A percentile compares a stretch with the other conserved stretches of the same genome.
Evolutionary conservation across 2,888 invertebrate species (phyloP).

Genomic region (Drosophila fulvimacula): DNA sequence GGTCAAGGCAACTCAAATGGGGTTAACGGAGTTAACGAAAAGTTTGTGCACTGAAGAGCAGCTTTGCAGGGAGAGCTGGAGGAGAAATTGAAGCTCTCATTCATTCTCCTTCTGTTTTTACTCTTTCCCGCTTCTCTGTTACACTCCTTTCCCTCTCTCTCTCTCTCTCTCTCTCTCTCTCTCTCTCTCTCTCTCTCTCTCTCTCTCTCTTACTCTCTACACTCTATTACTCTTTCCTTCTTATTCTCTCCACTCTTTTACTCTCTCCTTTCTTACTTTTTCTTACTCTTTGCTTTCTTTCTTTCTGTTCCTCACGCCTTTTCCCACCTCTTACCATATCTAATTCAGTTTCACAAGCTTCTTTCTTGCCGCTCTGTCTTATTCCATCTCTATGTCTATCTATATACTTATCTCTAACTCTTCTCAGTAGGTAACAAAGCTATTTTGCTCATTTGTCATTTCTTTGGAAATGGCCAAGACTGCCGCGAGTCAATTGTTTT

Average conservation of each 20-base stretch:
- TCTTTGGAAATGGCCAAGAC: neutral
- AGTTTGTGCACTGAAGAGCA: neutral
- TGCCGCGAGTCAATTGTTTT: neutral
- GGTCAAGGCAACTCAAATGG: slow-evolving; percentile 33
- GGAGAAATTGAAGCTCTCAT: neutral
- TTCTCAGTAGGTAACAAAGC: neutral
- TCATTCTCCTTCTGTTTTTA: neutral
- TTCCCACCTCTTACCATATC: too few species aligned
- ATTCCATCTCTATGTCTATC: neutral
- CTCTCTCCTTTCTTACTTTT: neutral
- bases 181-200: neutral
- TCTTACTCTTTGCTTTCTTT: neutral
- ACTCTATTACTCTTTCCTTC: neutral
- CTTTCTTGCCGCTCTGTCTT: neutral
- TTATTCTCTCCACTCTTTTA: neutral
- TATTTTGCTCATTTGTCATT: slow-evolving; percentile 6
- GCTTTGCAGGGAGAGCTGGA: neutral
- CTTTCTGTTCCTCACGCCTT: neutral
- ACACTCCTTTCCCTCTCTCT: neutral
- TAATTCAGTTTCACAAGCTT: too few species aligned
- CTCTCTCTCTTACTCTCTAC: neutral
- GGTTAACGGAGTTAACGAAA: neutral
- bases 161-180: neutral
- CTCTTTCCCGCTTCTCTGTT: neutral
- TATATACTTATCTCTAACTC: neutral